Evolutionary conservation across 1,140 invertebrate species (phyloP), one percentile per base, ranked within the genome.

Genomic region (Sminthurinus signatus): DNA sequence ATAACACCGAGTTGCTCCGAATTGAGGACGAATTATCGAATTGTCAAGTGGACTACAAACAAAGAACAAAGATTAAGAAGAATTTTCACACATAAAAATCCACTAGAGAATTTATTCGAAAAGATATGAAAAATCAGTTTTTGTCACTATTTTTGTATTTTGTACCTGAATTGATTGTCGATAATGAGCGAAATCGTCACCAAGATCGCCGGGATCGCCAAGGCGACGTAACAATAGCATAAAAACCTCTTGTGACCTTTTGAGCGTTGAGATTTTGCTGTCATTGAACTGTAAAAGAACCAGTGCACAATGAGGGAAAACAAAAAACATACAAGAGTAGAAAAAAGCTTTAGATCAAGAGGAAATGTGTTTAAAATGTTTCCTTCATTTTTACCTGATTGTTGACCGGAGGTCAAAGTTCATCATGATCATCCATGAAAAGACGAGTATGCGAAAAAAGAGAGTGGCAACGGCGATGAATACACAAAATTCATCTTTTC

Each of bases 391-490:
- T 62, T 55, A 62, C 61, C 31, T 42, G 31, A 62, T 39, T 21
- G 51, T 55, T 4, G 31, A 43, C 28, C 48, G 56, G 15, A 62
- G 15, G 39, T 62, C 51, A 44, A 56, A 62, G 23, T 56, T 62
- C 25, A 62, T 36, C 10, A 62, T 23, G 19, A 39, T 46, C 50
- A 62, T 15, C 61, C 61, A 62, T 19, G 3, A 42, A 31, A 43
- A 62, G 4, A 44, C 27, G 2, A 46, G 28, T 3, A 61, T 29
- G 8, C 19, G 12, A 61, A 51, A 61, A 17, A 31, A 61, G 39
- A 51, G 60, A 23, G 27, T 51, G 15, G 28, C 12, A 32, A 61
- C 29, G n/a, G 12, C 60, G 5, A 8, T 36, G 32, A 5, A 36
- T 8, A 5, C 32, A 36, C 5, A 36, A 36, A 15, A 36, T 15